Percentiles rank a stretch among this genome's conserved stretches.
These are phyloP conservation scores for Heliocidaris tuberculata DNA, from an alignment of 35 echinoderm and acorn worm species.

Conservation along the genomic window DNA sequence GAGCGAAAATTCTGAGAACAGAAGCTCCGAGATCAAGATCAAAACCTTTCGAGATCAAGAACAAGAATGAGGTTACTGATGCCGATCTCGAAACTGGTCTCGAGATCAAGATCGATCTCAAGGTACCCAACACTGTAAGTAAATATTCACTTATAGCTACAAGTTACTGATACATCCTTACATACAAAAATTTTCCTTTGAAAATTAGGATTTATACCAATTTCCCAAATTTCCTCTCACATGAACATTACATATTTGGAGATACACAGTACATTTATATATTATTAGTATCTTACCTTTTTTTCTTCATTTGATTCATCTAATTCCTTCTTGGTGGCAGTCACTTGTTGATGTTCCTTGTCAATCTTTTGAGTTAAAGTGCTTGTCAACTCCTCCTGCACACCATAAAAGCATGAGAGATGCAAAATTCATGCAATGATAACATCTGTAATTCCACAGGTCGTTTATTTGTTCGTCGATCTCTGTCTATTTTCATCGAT, in stretches of 20 bases:
- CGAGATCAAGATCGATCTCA: no score
- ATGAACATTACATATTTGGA: not conserved
- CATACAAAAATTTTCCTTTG: not conserved
- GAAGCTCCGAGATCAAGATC: no score
- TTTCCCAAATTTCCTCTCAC: not conserved
- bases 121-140: no score
- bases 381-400: conserved; percentile 66
- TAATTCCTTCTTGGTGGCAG: conserved; percentile 54
- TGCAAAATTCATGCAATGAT: no score
- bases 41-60: no score
- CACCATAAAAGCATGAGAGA: not conserved
- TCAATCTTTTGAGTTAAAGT: conserved; percentile 81
- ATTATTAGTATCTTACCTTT: conserved; percentile 48
- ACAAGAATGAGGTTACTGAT: no score
- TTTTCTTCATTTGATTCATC: conserved; percentile 70
- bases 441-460: no score
- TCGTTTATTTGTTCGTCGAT: no score
- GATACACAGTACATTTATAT: not conserved
- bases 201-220: not conserved
- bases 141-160: no score
- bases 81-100: no score
- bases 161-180: not conserved
- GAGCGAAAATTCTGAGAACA: no score
- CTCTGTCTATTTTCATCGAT: no score
- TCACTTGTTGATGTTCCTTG: conserved; percentile 61